Evolutionary conservation across 2,888 invertebrate species (phyloP), one percentile per base, ranked within the genome.

Genomic region (Lepidonotus clava): DNA sequence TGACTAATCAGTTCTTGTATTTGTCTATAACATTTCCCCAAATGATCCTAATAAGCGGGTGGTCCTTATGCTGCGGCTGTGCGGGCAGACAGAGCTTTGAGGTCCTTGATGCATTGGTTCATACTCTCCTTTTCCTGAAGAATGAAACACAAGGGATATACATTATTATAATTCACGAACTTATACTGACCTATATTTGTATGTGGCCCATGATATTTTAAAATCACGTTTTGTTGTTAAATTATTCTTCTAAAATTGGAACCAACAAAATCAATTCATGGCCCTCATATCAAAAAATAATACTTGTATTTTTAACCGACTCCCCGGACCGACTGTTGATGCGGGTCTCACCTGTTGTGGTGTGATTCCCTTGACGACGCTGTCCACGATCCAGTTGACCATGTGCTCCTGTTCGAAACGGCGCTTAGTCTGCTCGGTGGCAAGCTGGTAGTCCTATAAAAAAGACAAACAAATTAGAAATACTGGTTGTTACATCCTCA

Each of bases 341-440:
- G n/a, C n/a, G n/a, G n/a, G n/a, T n/a, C n/a, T n/a, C n/a, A 94
- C 94, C 95, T 98, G 98, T 92, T 98, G 97, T 0, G 98, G 96
- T n/a, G 98, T 98, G 93, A 99, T 97, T 88, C 98, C 96, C 92
- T 97, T 96, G 40, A 93, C 95, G 8, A 99, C 99, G 92, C 95
- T 97, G 91, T 95, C 94, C 24, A 98, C 96, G 89, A 99, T 97
- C 97, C 98, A 99, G 94, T 97, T 96, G 38, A 98, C 97, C 97
- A 99, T 97, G 94, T 98, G 97, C 94, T 97, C 97, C 95, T 99
- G 98, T 90, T 97, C 96, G 88, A 99, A 96, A 90, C 97, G 96
- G 77, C 97, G 96, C 93, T 98, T 97, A 86, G 98, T 95, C 91
- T 96, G 96, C 91, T 97, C 96, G 92, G 97, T 96, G 94, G 98